Percentiles rank a stretch among this genome's conserved stretches.
phyloP scores from a whole-genome alignment of 1,140 invertebrate genomes.

The Sarcophaga bullata region DNA sequence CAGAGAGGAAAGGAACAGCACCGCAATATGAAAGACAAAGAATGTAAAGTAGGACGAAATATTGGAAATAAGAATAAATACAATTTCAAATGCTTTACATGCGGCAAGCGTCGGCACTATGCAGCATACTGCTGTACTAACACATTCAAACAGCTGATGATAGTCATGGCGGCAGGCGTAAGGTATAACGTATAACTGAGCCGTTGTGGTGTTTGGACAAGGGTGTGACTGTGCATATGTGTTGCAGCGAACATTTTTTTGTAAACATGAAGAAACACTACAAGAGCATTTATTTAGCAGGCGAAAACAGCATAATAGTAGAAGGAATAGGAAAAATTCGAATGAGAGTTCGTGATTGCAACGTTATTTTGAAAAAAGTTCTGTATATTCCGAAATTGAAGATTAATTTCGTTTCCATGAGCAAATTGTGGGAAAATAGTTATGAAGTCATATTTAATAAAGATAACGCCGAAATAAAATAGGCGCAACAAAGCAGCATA shows the following conservation, averaged over 20 bases:
- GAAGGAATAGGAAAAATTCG: constrained; percentile 28
- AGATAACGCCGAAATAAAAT: constrained; percentile 33
- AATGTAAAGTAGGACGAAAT: too few relatives aligned
- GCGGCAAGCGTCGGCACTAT: too few relatives aligned
- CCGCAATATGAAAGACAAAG: too few relatives aligned
- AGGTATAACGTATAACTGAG: too few relatives aligned
- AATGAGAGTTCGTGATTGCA: constrained; percentile 16
- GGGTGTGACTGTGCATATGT: constrained; percentile 42
- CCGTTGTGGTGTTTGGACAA: constrained; percentile 46
- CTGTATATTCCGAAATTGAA: constrained; percentile 39
- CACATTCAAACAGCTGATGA: too few relatives aligned
- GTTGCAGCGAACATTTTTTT: constrained; percentile 21
- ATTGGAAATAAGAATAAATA: too few relatives aligned
- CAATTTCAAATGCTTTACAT: too few relatives aligned
- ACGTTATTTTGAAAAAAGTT: constrained; percentile 35
- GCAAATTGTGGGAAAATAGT: constrained; percentile 37
- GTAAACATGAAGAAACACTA: constrained; percentile 14
- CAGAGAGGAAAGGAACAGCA: too few relatives aligned
- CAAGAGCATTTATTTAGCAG: constrained; percentile 37
- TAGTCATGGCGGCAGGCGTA: too few relatives aligned
- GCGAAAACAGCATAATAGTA: constrained; percentile 33
- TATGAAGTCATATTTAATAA: constrained; percentile 39
- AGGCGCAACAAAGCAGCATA: constrained; percentile 32
- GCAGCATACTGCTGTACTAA: too few relatives aligned
- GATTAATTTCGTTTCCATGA: too few relatives aligned